Evolutionary conservation across 2,888 invertebrate genomes (phyloP), one percentile per base, ranked within the genome.

Genomic region (Hybos culiciformis): DNA sequence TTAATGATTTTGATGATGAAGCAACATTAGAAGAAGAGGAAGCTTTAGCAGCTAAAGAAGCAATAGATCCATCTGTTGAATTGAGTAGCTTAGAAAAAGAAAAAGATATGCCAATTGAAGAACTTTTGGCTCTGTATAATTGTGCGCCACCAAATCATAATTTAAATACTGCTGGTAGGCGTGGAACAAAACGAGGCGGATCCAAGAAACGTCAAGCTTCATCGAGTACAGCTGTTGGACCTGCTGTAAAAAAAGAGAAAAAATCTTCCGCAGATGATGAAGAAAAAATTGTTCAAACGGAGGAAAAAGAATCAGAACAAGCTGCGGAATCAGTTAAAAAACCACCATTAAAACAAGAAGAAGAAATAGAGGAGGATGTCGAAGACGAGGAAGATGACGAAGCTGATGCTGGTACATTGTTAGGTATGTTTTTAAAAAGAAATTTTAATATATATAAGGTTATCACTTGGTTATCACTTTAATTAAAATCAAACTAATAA

Each of bases 1-100:
- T 93, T 50, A 87, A 94, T 77, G 94, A 94, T 68, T 93, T 88
- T 69, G 96, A 96, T 67, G 94, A 96, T 71, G 96, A 96, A 64
- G 78, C 87, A 63, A 96, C 94, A 48, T 66, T 96, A 62, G 94
- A 93, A 64, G 94, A 96, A 70, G 94, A 96, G 73, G 96, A 96
- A 73, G 91, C 90, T 39, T 68, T 93, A 62, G 91, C 90, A 53
- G 86, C 86, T 55, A 80, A 83, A 50, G 87, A 87, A 68, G 70
- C 75, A 38, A 80, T 82, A 55, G 91, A 92, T 66, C 81, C 86
- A 38, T 79, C 82, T 57, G 85, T 85, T 56, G 94, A 94, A 69
- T 74, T 94, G 39, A 83, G 83, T 54, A 87, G 84, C 61, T 70
- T 94, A 49, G 85, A 91, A 62, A 82, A 61, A 73, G 93, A 93